Evolutionary conservation across 1,140 invertebrate genomes (phyloP), one percentile per base, ranked within the genome.

Genomic region (Philaenus spumarius): DNA sequence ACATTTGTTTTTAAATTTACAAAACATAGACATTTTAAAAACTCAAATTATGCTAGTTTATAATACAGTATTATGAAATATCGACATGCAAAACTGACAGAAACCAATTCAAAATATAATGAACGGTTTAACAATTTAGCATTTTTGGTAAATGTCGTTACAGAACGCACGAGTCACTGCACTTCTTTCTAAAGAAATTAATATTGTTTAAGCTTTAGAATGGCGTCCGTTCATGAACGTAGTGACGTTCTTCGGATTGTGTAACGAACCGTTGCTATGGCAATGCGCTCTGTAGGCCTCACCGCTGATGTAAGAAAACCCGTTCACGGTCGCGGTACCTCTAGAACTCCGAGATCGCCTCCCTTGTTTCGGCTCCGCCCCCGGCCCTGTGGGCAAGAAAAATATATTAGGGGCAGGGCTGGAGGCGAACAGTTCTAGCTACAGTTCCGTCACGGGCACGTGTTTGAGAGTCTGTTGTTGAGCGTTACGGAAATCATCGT

Each of bases 381-480:
- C 70, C 61, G 75, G 75, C 68, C 77, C 78, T 67, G 75, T 75
- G 60, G 80, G 79, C 73, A 82, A 75, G 73, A 79, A 82, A 72
- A 82, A 82, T 58, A 82, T 80, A 67, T 77, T 76, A 75, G 83
- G 83, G 69, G 84, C 81, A 75, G 84, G 82, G 80, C 84, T 84
- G 66, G 67, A 67, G 68, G 68, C 69, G 66, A 70, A 67, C 77
- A 87, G 83, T 80, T 90, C 87, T 90, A 90, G 88, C 88, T 91
- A 93, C 84, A 93, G 88, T 74, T 92, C 90, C 75, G 90, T 93
- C 61, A 92, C 88, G 40, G 90, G 90, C 66, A 91, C 89, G 3
- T 87, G 84, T 69, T 79, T 15, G 69, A 74, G 46, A 39, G 20
- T 57, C 66, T 78, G 66, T 73, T 79, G 70, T 68, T 80, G 77